A percentile compares a stretch with the other conserved stretches of the same genome.
Conservation (phyloP, 2,797 vertebrate genomes). For the Periparus ater region DNA sequence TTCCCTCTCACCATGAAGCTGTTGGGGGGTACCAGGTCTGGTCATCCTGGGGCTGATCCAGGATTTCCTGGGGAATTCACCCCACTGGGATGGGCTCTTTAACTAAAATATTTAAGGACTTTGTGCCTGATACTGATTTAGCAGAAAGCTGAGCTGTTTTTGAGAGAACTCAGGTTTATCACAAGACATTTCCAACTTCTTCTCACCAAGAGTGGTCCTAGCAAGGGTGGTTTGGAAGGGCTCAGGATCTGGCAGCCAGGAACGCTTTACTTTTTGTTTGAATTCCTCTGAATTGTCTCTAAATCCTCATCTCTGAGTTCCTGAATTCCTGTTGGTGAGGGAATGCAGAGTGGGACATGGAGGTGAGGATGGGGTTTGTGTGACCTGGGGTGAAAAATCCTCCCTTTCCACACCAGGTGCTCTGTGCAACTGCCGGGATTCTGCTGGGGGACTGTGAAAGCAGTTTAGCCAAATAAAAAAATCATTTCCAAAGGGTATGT, state of each 20-base stretch:
- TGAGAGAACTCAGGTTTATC: background rate
- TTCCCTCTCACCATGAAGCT: background rate
- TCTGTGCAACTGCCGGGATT: background rate
- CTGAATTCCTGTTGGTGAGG: background rate
- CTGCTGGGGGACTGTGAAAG: background rate
- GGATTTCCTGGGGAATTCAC: background rate
- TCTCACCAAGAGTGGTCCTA: background rate
- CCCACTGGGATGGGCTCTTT: background rate
- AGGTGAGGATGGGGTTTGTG: background rate
- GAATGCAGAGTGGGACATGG: background rate
- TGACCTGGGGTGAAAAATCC: background rate
- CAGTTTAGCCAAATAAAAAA: background rate
- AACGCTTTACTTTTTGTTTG: background rate
- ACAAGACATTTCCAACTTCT: background rate
- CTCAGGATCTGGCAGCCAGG: background rate
- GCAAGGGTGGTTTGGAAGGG: background rate
- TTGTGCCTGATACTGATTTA: background rate
- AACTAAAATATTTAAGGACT: background rate
- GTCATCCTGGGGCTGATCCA: background rate
- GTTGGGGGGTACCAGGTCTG: background rate
- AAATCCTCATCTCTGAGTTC: background rate
- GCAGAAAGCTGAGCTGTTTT: background rate
- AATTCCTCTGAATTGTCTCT: background rate
- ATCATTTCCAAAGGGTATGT: fast-evolving
- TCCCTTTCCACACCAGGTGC: background rate